These are phyloP conservation scores for Drosophila suzukii DNA, from an alignment of 1,140 invertebrate genomes.

Conservation along the genomic window DNA sequence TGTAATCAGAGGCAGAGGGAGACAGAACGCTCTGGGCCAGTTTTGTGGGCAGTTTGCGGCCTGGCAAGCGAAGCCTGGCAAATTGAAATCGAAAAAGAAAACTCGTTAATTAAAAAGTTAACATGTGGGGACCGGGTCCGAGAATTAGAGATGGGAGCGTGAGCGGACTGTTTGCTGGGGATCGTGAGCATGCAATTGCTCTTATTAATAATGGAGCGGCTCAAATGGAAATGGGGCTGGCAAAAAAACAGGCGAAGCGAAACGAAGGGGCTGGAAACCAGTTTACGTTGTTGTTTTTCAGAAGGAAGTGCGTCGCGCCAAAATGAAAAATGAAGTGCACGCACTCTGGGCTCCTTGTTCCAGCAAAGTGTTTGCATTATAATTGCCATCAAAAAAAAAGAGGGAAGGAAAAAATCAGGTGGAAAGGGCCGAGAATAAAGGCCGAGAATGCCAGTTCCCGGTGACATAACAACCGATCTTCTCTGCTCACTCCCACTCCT, in stretches of 20 bases:
- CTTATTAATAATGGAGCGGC: constrained; percentile 75
- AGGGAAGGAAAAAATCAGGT: constrained; percentile 30
- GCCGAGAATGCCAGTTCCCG: constrained; percentile 16
- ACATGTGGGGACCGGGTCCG: constrained; percentile 53
- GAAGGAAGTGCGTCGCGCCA: constrained; percentile 71
- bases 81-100: constrained; percentile 84
- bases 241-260: background rate
- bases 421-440: constrained; percentile 11
- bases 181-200: constrained; percentile 55
- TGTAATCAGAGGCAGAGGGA: constrained; percentile 12
- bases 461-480: constrained; percentile 34
- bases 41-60: constrained; percentile 69
- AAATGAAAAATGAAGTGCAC: constrained; percentile 82
- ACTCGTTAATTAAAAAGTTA: constrained; percentile 84
- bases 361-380: constrained; percentile 66
- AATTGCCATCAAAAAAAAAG: constrained; percentile 54
- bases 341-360: constrained; percentile 13
- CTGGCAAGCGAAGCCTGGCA: constrained; percentile 50
- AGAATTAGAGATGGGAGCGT: constrained; percentile 33
- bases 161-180: constrained; percentile 10
- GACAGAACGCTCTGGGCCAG: constrained; percentile 47
- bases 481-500: constrained; percentile 11
- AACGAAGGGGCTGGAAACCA: constrained; percentile 28
- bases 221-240: constrained; percentile 11
- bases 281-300: constrained; percentile 49